Conservation (phyloP, 2,113 vertebrate genomes). For the Corapipo altera region DNA sequence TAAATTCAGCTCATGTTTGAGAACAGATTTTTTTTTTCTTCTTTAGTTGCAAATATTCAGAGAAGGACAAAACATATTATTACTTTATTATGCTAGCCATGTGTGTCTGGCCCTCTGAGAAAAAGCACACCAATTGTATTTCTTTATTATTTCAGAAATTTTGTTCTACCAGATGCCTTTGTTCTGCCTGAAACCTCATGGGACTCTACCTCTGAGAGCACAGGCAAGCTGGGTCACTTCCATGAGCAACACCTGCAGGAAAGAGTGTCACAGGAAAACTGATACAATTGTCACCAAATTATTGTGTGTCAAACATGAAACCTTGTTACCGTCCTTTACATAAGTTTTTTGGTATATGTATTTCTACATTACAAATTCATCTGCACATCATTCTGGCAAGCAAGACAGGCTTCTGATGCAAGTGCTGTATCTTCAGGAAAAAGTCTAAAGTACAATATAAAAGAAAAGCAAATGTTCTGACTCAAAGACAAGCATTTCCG, state of each 20-base stretch:
- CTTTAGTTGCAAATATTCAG: not conserved
- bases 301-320: not conserved
- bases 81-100: not conserved
- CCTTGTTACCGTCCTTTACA: not conserved
- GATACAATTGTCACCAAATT: not conserved
- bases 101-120: not conserved
- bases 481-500: not conserved
- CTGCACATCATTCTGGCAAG: not conserved
- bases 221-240: not conserved
- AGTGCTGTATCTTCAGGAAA: not conserved
- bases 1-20: not conserved
- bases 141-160: not conserved
- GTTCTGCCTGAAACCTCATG: not conserved
- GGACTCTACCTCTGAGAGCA: not conserved
- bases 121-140: not conserved
- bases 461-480: not conserved
- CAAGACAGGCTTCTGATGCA: not conserved
- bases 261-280: not conserved
- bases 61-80: not conserved
- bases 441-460: not conserved
- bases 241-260: slow-evolving; percentile 10
- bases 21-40: not conserved
- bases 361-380: not conserved
- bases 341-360: not conserved
- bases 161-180: not conserved